A percentile compares a stretch with the other conserved stretches of the same genome.
These are phyloP conservation scores for Vanessa atalanta DNA, from an alignment of 1,140 invertebrate species.

Conservation along the genomic window DNA sequence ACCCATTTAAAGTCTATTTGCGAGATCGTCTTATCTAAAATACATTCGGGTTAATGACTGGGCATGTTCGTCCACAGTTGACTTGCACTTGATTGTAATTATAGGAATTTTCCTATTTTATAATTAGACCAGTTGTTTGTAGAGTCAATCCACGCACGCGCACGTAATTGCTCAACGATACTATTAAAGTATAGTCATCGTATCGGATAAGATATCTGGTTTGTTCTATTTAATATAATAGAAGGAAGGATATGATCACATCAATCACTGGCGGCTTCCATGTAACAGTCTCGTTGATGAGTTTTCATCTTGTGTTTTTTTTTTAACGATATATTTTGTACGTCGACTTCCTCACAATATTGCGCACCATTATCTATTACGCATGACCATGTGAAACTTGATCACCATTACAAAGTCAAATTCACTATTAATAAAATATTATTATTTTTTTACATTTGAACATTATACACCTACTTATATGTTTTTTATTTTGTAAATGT, in stretches of 20 bases:
- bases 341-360: not conserved
- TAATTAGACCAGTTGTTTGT: constrained; percentile 50
- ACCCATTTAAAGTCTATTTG: constrained; percentile 71
- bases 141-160: constrained; percentile 39
- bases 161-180: constrained; percentile 41
- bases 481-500: no score
- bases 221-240: constrained; percentile 20
- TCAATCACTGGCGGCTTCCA: constrained; percentile 20
- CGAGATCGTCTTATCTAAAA: constrained; percentile 59
- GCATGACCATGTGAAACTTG: no score
- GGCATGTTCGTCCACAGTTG: constrained; percentile 54
- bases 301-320: not conserved
- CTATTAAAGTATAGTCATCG: constrained; percentile 36
- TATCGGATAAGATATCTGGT: constrained; percentile 35
- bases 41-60: constrained; percentile 65
- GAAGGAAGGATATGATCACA: constrained; percentile 7
- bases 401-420: no score
- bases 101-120: constrained; percentile 76
- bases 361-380: not conserved
- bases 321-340: not conserved
- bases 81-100: constrained; percentile 56
- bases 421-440: no score
- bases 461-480: no score
- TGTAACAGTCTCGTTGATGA: constrained; percentile 2
- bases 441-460: no score